Conservation (phyloP, 2,888 invertebrate species). For the Oligia latruncula region DNA sequence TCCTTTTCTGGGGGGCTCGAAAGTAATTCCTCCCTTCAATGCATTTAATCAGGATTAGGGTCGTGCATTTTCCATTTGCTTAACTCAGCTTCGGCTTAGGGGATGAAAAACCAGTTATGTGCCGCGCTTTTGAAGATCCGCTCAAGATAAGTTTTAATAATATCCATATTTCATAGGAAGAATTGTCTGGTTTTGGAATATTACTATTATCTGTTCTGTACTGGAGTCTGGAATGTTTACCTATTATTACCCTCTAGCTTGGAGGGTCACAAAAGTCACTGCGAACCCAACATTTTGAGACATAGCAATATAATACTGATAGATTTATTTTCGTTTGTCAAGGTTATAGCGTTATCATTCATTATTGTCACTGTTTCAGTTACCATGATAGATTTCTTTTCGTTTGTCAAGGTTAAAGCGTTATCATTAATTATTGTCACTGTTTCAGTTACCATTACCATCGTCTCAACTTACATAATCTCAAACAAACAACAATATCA, state of each 20-base stretch:
- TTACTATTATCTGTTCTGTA: neutral
- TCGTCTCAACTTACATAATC: neutral
- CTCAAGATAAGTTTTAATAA: constrained; percentile 37
- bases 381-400: constrained; percentile 9
- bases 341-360: neutral
- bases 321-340: constrained; percentile 10
- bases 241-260: neutral
- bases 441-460: constrained; percentile 13
- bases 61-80: constrained; percentile 62
- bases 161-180: constrained; percentile 35
- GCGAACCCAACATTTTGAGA: neutral
- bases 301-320: too few relatives aligned
- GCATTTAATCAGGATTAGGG: constrained; percentile 67
- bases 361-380: neutral
- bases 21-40: constrained; percentile 64
- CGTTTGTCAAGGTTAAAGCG: neutral
- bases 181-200: neutral
- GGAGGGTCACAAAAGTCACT: neutral
- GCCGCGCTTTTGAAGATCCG: constrained; percentile 45
- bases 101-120: constrained; percentile 53
- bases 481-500: constrained; percentile 35
- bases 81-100: constrained; percentile 44
- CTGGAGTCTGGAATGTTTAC: neutral
- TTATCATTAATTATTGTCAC: constrained; percentile 1
- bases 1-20: constrained; percentile 39